Evolutionary conservation across 2,113 vertebrate species (phyloP).

Genomic region (Choloepus hoffmanni): DNA sequence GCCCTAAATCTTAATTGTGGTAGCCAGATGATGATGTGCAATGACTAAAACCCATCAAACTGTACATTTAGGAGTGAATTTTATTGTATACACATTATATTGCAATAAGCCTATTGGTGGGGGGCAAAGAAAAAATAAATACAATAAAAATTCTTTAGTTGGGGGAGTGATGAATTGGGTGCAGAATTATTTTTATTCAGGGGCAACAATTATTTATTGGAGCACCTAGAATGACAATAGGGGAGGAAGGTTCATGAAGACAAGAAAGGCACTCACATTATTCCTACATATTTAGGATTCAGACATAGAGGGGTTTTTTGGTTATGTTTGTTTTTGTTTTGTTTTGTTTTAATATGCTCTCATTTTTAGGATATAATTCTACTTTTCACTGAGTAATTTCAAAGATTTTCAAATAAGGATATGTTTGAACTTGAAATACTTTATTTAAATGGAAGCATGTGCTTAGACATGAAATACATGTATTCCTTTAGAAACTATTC

Average conservation of each 20-base stretch:
- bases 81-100: not conserved
- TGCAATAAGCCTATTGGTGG: not conserved
- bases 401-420: constrained; percentile 9
- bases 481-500: not conserved
- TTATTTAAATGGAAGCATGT: not conserved
- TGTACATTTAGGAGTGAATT: not conserved
- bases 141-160: no score
- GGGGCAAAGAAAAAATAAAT: not conserved
- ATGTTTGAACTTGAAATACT: not conserved
- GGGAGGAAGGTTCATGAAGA: not conserved
- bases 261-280: not conserved
- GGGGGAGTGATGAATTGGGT: not conserved
- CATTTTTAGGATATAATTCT: not conserved
- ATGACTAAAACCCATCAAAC: no score
- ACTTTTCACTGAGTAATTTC: not conserved
- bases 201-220: not conserved
- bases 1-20: not conserved
- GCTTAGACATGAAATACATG: not conserved
- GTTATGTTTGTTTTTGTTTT: no score
- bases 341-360: not conserved
- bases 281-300: not conserved
- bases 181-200: not conserved
- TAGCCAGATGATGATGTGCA: no score
- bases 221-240: not conserved
- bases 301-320: not conserved